phyloP scores from a whole-genome alignment of 2,888 invertebrate genomes.

The Melanotus villosus region DNA sequence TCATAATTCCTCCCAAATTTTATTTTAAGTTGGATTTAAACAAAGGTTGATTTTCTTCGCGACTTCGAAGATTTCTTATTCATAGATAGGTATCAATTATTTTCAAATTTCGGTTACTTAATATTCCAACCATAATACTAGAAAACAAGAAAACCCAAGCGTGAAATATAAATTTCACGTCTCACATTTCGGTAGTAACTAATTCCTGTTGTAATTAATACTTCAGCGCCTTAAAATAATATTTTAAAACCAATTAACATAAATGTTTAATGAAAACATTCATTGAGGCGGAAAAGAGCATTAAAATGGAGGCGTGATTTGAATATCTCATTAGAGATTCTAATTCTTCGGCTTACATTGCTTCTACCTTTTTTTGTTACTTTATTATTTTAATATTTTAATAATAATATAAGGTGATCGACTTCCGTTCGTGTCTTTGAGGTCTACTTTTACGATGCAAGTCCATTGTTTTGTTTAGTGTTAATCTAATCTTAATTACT shows the following conservation, averaged over 20 bases:
- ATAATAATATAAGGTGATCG: background rate
- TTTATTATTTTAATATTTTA: background rate
- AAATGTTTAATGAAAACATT: background rate
- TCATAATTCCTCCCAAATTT: no score
- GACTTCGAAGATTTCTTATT: no score
- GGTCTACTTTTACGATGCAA: background rate
- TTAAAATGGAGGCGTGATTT: background rate
- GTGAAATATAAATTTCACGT: background rate
- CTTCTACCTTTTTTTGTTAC: background rate
- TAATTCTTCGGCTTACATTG: background rate
- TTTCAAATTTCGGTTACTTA: no score
- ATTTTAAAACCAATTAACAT: background rate
- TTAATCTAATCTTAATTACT: conserved; percentile 14
- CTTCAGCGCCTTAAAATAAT: background rate
- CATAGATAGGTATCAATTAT: no score
- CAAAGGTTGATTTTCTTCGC: no score
- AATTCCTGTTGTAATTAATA: conserved; percentile 8
- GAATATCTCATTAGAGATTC: no score
- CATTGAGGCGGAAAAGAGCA: conserved; percentile 1
- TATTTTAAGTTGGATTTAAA: no score
- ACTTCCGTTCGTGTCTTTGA: conserved; percentile 9
- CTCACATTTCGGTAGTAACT: background rate
- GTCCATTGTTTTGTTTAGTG: conserved; percentile 4
- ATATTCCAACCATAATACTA: no score
- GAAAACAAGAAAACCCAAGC: no score